phyloP scores from a whole-genome alignment of 2,797 vertebrate species.

The Sebastes minor region DNA sequence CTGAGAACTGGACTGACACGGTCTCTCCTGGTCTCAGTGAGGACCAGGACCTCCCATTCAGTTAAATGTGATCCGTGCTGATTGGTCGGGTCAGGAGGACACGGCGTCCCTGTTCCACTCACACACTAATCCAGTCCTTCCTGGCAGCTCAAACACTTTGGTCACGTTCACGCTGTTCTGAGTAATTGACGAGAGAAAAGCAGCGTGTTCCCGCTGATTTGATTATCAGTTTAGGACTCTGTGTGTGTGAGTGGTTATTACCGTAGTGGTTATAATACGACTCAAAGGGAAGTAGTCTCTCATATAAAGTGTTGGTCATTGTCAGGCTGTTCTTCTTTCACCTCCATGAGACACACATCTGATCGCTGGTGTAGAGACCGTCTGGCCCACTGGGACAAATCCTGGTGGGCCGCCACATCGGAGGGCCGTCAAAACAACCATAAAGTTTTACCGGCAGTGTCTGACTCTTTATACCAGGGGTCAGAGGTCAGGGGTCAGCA shows the following conservation, averaged over 20 bases:
- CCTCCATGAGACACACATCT: no score
- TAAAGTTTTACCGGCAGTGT: no score
- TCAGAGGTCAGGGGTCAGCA: no score
- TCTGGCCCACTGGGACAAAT: no score
- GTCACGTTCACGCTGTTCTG: constrained; percentile 18
- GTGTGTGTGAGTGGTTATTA: not conserved
- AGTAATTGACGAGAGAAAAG: constrained; percentile 27
- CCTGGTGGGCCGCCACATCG: no score
- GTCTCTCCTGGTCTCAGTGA: not conserved
- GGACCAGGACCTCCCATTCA: not conserved
- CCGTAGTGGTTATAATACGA: no score
- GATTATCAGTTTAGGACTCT: not conserved
- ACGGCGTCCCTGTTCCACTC: constrained; percentile 14
- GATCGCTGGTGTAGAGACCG: no score
- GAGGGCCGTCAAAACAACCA: no score
- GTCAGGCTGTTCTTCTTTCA: no score
- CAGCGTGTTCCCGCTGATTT: constrained; percentile 28
- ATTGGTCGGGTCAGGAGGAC: constrained; percentile 34
- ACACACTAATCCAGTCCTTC: constrained; percentile 26
- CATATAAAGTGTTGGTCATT: no score
- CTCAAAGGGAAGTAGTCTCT: no score
- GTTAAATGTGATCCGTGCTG: not conserved
- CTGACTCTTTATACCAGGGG: no score
- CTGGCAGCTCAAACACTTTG: constrained; percentile 15
- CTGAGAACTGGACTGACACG: not conserved